Percentiles rank a stretch among this genome's conserved stretches.
These are phyloP conservation scores for Ariolimax columbianus DNA, from an alignment of 2,888 invertebrate species.

Conservation along the genomic window DNA sequence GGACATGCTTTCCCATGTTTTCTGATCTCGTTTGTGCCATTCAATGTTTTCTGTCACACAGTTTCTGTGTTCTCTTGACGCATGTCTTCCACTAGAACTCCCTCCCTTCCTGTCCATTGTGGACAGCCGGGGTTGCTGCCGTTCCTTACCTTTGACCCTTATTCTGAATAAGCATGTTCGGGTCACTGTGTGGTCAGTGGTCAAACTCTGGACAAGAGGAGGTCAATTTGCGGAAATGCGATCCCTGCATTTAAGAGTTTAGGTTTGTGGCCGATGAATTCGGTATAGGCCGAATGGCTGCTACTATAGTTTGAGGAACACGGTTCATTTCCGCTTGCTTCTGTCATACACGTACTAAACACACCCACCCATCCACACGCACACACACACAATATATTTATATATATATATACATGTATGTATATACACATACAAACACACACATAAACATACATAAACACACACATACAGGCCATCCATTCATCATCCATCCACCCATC, in stretches of 20 bases:
- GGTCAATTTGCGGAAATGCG: background rate
- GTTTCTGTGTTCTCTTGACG: background rate
- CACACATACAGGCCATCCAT: too few species aligned
- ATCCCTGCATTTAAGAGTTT: background rate
- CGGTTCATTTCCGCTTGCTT: too few species aligned
- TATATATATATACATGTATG: too few species aligned
- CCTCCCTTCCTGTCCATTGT: constrained; percentile 23
- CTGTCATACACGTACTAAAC: too few species aligned
- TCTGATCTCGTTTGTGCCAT: constrained; percentile 1
- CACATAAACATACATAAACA: too few species aligned
- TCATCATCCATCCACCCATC: too few species aligned
- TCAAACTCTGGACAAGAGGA: background rate
- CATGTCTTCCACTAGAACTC: constrained; percentile 17
- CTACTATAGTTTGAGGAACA: too few species aligned
- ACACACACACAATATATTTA: too few species aligned
- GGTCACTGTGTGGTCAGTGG: constrained; percentile 21
- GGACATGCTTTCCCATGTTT: constrained; percentile 40
- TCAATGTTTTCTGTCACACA: background rate
- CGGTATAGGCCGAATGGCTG: too few species aligned
- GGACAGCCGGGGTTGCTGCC: background rate
- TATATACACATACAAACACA: too few species aligned
- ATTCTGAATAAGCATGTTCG: constrained; percentile 10
- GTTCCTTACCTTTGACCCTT: background rate
- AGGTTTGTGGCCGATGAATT: too few species aligned
- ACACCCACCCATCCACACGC: too few species aligned